Base-by-base conservation (phyloP, 2,888 invertebrate species). In the Cheilosia grossa region DNA sequence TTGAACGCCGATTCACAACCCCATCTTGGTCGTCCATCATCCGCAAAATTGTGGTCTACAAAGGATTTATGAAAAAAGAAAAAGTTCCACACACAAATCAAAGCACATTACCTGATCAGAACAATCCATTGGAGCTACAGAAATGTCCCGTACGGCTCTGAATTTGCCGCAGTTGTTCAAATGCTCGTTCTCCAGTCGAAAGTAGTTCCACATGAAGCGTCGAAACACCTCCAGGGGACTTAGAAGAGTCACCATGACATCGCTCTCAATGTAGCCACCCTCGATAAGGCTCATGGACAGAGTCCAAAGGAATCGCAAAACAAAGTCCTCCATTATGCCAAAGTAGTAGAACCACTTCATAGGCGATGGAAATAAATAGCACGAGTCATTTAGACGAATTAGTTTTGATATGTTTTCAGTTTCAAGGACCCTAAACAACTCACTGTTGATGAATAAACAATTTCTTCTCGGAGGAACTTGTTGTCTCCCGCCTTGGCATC, bases 81-180 rank as follows among this genome's bases (percentile, higher is more conserved):
- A 63, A 73, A 56, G 59, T 47, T 63, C 44, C 9, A 19, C 40
- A 4, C 21, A 37, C 13, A 10, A 37, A 13, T 37, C 4, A 13
- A 13, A 13, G 13, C 10, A 21, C 33, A 37, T 47, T n/a, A 92
- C 94, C 91, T 96, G 95, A 91, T 96, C 96, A 13, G 95, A 95
- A 58, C 95, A 95, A 89, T 96, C 94, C 87, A 96, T 93, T 6
- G 96, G 96, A 4, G 95, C 96, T 10, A 96, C 95, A 1, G 95
- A 96, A 85, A 97, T 97, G 91, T 97, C 97, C 59, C 97, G 92
- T 0, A 97, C 97, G 9, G 97, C 97, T 90, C 97, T 93, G 93
- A 97, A 97, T 92, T 95, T 95, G 92, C 97, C 97, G 91, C 97
- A 97, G 92, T 97, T 97, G 92, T 97, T 97, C 80, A 97, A 92